Evolutionary conservation across 2,113 vertebrate species (phyloP).

Genomic region (Zosterops pallidus): DNA sequence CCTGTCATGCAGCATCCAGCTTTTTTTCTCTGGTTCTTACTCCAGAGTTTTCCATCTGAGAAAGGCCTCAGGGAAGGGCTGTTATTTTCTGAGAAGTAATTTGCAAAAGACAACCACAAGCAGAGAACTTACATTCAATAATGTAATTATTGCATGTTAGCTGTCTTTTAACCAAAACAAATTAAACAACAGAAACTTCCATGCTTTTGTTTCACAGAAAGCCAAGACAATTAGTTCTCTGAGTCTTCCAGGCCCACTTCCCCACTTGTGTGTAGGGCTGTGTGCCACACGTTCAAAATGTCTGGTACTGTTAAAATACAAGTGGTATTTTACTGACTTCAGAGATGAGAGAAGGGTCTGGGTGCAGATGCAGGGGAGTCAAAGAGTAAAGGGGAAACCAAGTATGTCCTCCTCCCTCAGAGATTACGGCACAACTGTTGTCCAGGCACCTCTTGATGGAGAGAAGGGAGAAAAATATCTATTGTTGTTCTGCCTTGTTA

Average conservation of each 20-base stretch:
- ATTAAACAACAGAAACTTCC: neutral
- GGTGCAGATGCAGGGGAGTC: fast-evolving
- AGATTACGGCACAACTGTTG: neutral
- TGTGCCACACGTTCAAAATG: neutral
- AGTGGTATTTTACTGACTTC: neutral
- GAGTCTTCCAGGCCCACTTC: neutral
- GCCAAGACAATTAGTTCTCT: neutral
- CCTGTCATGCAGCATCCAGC: neutral
- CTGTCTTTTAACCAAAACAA: neutral
- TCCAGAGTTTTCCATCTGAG: neutral
- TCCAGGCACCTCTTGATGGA: neutral
- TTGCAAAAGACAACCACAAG: neutral
- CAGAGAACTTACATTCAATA: neutral
- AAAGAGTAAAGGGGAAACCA: neutral
- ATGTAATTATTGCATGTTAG: neutral
- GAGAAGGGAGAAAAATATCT: neutral
- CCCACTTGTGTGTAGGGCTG: neutral
- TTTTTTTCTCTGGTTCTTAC: neutral
- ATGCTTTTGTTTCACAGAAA: neutral
- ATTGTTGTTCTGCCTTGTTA: neutral
- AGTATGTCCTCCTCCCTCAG: fast-evolving
- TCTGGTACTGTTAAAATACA: neutral
- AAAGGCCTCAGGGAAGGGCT: neutral
- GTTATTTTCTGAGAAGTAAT: neutral
- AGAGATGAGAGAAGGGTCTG: neutral